These are phyloP conservation scores for Bradynema listronoti DNA, from an alignment of 1,140 invertebrate species.

Conservation along the genomic window DNA sequence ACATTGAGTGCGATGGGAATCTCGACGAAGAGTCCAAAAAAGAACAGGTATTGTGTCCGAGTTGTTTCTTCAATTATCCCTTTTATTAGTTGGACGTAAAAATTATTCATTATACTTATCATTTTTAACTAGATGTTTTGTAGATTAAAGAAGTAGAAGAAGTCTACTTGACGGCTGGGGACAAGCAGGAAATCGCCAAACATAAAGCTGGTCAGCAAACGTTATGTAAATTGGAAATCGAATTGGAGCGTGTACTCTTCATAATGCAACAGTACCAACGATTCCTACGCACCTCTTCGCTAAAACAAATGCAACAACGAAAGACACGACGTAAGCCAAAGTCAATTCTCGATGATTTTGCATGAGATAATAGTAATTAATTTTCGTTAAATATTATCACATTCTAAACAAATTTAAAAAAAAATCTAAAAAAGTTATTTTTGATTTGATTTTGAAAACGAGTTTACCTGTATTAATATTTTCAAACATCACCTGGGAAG, in stretches of 20 bases:
- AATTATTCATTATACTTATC: background rate
- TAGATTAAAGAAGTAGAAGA: constrained; percentile 26
- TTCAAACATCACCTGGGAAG: too few relatives aligned
- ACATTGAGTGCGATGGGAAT: constrained; percentile 21
- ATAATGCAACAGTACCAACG: constrained; percentile 21
- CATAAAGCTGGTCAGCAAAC: constrained; percentile 11
- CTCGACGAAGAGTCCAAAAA: constrained; percentile 31
- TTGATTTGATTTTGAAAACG: too few relatives aligned
- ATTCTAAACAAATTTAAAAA: too few relatives aligned
- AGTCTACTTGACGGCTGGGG: constrained; percentile 21
- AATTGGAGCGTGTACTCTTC: constrained; percentile 24
- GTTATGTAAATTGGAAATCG: constrained; percentile 23
- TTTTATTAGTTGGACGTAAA: background rate
- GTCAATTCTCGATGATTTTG: background rate
- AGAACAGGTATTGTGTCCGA: constrained; percentile 32
- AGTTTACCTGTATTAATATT: too few relatives aligned
- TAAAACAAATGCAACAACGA: background rate
- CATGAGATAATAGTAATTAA: too few relatives aligned
- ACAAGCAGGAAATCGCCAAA: constrained; percentile 13
- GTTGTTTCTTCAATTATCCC: background rate
- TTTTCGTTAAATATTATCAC: too few relatives aligned
- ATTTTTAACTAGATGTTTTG: background rate
- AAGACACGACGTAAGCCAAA: background rate
- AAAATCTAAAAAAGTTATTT: too few relatives aligned
- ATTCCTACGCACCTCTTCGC: constrained; percentile 7